Evolutionary conservation across 2,797 vertebrate species (phyloP), one percentile per base, ranked within the genome.

Genomic region (Pachyuromys duprasi): DNA sequence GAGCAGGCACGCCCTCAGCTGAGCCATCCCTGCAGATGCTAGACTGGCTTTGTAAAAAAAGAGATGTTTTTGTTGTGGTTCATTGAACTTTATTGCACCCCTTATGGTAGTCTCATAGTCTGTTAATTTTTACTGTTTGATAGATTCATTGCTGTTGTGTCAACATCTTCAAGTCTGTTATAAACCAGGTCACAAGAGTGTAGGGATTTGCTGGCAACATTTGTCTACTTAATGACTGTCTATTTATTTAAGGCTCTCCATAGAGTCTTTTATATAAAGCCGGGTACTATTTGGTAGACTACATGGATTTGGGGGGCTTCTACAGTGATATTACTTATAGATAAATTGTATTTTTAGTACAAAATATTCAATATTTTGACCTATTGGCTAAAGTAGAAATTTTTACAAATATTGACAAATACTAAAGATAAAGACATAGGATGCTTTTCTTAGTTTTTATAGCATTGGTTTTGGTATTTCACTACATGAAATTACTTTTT

Each of bases 321-420:
- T 86, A 45, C 0, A 11, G 17, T 74, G 55, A 57, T 57, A 83
- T 88, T 49, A 95, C 12, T 22, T 72, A 2, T 22, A 88, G 90
- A 91, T 6, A 93, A 76, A 42, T 36, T 55, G 63, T 91, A 55
- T 45, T 45, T 69, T 90, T 82, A 55, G 24, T 55, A 33, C 22
- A 72, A 93, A 95, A 86, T 86, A 11, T 42, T 83, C n/a, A 57
- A 49, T 83, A 83, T 95, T 83, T 49, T 79, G 18, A 79, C 45
- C 42, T 75, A 86, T 26, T 83, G 42, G 4, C 9, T 76, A 24
- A 89, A 70, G 76, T 31, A 65, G 55, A 90, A 69, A 82, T 76
- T 90, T 76, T 28, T 79, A 55, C 89, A 69, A 67, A 80, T 60
- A 22, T 39, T 75, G 80, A 72, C 65, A 86, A 74, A 53, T 62